phyloP scores from a whole-genome alignment of 1,140 invertebrate genomes.

The Bombus superbus region DNA sequence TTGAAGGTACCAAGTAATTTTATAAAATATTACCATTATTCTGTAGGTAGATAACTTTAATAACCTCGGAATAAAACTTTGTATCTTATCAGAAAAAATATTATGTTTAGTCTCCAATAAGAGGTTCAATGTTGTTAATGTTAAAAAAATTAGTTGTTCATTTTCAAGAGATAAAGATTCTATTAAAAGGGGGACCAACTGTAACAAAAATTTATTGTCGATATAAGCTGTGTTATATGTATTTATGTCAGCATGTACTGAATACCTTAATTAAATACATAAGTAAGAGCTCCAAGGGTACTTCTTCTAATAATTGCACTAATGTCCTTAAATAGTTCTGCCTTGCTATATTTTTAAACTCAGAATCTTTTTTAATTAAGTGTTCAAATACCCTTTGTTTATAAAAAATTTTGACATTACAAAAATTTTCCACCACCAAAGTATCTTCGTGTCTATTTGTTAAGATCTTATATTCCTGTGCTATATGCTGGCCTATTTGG shows the following conservation, averaged over 20 bases:
- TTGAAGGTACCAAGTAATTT: slow-evolving; percentile 31
- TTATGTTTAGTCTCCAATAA: slow-evolving; percentile 84
- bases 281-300: slow-evolving; percentile 85
- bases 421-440: slow-evolving; percentile 75
- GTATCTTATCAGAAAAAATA: slow-evolving; percentile 84
- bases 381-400: slow-evolving; percentile 86
- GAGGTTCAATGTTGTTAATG: slow-evolving; percentile 84
- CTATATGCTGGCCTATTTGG: slow-evolving; percentile 69
- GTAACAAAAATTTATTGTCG: slow-evolving; percentile 66
- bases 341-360: slow-evolving; percentile 79
- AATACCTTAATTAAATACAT: slow-evolving; percentile 85
- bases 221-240: background rate
- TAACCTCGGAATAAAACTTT: slow-evolving; percentile 87
- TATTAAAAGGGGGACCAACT: slow-evolving; percentile 87
- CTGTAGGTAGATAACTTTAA: slow-evolving; percentile 84
- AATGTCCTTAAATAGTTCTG: slow-evolving; percentile 86
- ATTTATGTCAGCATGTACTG: slow-evolving; percentile 42
- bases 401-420: slow-evolving; percentile 81
- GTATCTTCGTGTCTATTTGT: slow-evolving; percentile 71
- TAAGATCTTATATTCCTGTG: slow-evolving; percentile 71
- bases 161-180: slow-evolving; percentile 86
- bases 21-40: slow-evolving; percentile 85
- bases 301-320: slow-evolving; percentile 85
- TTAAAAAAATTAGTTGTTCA: slow-evolving; percentile 83
- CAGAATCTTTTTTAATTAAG: slow-evolving; percentile 80